phyloP scores from a whole-genome alignment of 2,113 vertebrate genomes.

The Chrysochloris asiatica region DNA sequence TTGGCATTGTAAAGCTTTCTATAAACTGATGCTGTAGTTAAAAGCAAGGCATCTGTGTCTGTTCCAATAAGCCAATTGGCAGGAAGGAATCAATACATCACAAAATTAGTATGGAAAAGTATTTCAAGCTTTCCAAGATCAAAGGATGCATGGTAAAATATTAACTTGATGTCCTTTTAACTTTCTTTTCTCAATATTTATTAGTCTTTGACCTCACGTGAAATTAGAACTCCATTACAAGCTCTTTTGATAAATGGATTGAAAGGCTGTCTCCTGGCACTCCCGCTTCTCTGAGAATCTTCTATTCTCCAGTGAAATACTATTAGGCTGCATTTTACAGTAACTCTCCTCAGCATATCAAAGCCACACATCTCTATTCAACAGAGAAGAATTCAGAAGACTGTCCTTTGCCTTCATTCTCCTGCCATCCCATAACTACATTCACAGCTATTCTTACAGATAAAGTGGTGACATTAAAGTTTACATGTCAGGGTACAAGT shows the following conservation, averaged over 20 bases:
- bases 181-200: constrained; percentile 73
- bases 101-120: constrained; percentile 72
- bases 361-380: not conserved
- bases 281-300: constrained; percentile 48
- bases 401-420: not conserved
- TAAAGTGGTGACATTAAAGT: not conserved
- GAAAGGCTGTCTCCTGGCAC: constrained; percentile 60
- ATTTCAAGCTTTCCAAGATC: constrained; percentile 68
- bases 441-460: not conserved
- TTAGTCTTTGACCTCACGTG: constrained; percentile 72
- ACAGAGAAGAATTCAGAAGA: not conserved
- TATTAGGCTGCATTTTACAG: constrained; percentile 50
- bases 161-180: constrained; percentile 74
- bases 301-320: constrained; percentile 43
- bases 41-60: constrained; percentile 61
- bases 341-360: not conserved
- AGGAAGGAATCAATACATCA: constrained; percentile 69
- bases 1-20: constrained; percentile 57
- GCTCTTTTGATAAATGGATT: constrained; percentile 56
- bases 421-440: not conserved
- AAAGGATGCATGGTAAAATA: constrained; percentile 76
- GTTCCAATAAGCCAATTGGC: constrained; percentile 72
- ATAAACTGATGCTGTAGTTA: constrained; percentile 65
- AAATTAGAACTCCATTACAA: constrained; percentile 72
- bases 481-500: not conserved